Evolutionary conservation across 2,113 vertebrate species (phyloP).

Genomic region (Anhinga anhinga): DNA sequence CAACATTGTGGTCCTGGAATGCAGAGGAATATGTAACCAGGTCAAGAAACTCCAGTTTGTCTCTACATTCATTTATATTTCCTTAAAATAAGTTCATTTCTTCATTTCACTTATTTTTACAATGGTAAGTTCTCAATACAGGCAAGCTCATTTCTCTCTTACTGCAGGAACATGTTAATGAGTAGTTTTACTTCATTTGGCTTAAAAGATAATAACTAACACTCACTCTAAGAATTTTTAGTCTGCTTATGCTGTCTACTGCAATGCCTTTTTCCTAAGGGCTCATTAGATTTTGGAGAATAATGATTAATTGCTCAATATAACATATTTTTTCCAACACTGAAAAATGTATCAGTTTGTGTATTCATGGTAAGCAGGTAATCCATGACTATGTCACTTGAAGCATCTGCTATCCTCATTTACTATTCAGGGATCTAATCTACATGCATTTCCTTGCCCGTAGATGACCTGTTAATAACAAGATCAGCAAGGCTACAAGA

Average conservation of each 20-base stretch:
- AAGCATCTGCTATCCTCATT: not conserved
- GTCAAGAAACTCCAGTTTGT: not conserved
- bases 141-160: not conserved
- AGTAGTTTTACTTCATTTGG: conserved; percentile 3
- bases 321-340: not conserved
- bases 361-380: not conserved
- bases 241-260: not conserved
- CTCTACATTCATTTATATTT: not conserved
- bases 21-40: not conserved
- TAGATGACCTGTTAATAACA: not conserved
- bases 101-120: not conserved
- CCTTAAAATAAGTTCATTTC: not conserved
- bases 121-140: not conserved
- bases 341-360: not conserved
- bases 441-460: not conserved
- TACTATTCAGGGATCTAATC: not conserved
- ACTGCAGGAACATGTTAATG: not conserved
- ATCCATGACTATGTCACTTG: not conserved
- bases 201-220: conserved; percentile 7
- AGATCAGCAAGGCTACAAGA: not conserved
- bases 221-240: not conserved
- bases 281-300: conserved; percentile 20
- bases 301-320: not conserved
- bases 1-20: not conserved
- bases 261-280: not conserved